phyloP scores from a whole-genome alignment of 2,888 invertebrate species.

The Penaeus monodon region DNA sequence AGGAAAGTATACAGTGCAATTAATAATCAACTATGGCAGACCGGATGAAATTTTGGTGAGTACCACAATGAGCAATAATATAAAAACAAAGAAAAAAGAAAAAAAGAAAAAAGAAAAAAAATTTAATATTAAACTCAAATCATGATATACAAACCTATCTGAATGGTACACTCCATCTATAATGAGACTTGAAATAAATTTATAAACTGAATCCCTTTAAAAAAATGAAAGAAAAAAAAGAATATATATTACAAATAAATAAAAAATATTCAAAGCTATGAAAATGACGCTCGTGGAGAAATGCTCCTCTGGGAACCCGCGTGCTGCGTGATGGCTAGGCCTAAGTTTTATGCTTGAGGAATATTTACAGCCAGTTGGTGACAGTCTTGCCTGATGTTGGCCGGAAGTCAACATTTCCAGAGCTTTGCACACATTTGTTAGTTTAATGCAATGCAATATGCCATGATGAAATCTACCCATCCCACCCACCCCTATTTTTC shows the following conservation, averaged over 20 bases:
- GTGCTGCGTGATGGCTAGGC: slow-evolving; percentile 54
- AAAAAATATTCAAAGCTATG: neutral
- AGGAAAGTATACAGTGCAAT: neutral
- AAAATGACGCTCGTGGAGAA: slow-evolving; percentile 38
- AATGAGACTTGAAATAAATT: too few relatives aligned
- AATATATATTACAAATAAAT: too few relatives aligned
- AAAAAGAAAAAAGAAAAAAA: too few relatives aligned
- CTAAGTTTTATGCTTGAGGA: slow-evolving; percentile 45
- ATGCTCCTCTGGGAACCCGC: slow-evolving; percentile 50
- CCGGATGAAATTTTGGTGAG: slow-evolving; percentile 12
- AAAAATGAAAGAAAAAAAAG: too few relatives aligned
- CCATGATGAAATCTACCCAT: too few relatives aligned
- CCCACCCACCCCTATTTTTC: too few relatives aligned
- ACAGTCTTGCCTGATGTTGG: slow-evolving; percentile 60
- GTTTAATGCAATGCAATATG: too few relatives aligned
- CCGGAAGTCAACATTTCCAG: slow-evolving; percentile 60
- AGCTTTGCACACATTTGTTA: slow-evolving; percentile 45
- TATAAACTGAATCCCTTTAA: too few relatives aligned
- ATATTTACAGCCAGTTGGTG: slow-evolving; percentile 62
- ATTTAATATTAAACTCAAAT: too few relatives aligned
- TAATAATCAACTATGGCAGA: slow-evolving; percentile 19
- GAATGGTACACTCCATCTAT: too few relatives aligned
- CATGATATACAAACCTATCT: too few relatives aligned
- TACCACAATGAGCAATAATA: neutral
- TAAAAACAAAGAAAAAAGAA: too few relatives aligned